Percentiles rank a stretch among this genome's conserved stretches.
These are phyloP conservation scores for Euura saliciscinereae DNA, from an alignment of 1,140 invertebrate genomes.

Conservation along the genomic window DNA sequence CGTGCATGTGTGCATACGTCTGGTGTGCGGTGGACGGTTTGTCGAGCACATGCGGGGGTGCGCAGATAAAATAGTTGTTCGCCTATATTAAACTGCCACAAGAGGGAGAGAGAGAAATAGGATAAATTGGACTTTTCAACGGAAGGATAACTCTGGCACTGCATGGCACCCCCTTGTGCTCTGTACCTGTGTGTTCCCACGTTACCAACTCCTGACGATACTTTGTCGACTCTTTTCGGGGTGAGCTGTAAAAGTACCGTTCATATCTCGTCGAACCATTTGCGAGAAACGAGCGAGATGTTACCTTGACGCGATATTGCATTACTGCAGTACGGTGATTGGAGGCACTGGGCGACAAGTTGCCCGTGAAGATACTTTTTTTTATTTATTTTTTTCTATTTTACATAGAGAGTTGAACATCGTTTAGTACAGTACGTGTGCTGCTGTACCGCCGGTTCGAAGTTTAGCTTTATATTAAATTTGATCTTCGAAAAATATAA, in stretches of 20 bases:
- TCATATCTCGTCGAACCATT: too few species aligned
- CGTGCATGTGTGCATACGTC: background rate
- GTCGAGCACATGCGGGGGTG: background rate
- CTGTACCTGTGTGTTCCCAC: background rate
- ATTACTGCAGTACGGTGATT: background rate
- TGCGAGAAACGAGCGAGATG: background rate
- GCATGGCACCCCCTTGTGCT: background rate
- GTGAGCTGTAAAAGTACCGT: too few species aligned
- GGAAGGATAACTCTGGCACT: background rate
- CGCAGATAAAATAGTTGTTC: background rate
- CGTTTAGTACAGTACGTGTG: too few species aligned
- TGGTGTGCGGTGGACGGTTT: background rate
- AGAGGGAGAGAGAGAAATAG: background rate
- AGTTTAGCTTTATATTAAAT: background rate
- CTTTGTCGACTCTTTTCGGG: too few species aligned
- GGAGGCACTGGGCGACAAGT: background rate
- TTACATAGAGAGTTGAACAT: too few species aligned
- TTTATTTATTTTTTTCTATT: background rate
- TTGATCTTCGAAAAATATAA: background rate
- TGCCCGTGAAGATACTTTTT: background rate
- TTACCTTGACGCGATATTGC: background rate
- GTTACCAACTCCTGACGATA: background rate
- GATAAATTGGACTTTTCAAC: slow-evolving; percentile 5
- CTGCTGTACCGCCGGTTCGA: too few species aligned
- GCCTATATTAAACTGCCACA: background rate